Evolutionary conservation across 2,113 vertebrate genomes (phyloP).

Genomic region (Gymnogyps californianus): DNA sequence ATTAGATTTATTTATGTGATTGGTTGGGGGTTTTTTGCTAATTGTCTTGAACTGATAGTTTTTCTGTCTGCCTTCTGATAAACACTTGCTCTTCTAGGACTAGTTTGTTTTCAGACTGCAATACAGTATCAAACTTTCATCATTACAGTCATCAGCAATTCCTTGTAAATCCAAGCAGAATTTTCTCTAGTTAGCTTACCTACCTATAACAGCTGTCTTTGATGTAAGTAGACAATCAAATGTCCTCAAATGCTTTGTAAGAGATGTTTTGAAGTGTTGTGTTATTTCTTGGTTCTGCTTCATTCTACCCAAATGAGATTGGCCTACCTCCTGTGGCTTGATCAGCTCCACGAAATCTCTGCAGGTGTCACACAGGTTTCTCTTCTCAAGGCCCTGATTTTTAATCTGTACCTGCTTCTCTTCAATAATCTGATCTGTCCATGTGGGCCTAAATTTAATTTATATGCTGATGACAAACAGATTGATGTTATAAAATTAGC

Average conservation of each 20-base stretch:
- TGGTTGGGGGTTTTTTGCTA: neutral
- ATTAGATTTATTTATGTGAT: neutral
- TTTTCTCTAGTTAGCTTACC: neutral
- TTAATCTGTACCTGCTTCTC: neutral
- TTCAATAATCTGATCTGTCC: constrained; percentile 42
- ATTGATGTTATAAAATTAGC: constrained; percentile 67
- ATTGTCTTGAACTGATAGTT: neutral
- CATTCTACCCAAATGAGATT: neutral
- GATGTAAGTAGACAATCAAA: neutral
- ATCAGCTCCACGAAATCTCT: neutral
- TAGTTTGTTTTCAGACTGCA: neutral
- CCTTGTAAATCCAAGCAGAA: neutral
- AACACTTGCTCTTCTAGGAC: neutral
- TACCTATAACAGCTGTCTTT: neutral
- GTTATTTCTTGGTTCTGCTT: neutral
- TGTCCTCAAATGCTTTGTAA: neutral
- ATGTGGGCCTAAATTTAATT: constrained; percentile 47
- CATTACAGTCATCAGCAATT: neutral
- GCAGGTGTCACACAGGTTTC: neutral
- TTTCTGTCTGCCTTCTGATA: neutral
- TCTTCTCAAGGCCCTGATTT: neutral
- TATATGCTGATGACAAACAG: constrained; percentile 59
- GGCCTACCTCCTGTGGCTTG: neutral
- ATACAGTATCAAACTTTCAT: neutral
- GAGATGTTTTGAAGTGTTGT: neutral